A percentile compares a stretch with the other conserved stretches of the same genome.
phyloP scores from a whole-genome alignment of 1,140 invertebrate species.

The Oreohelix idahoensis region DNA sequence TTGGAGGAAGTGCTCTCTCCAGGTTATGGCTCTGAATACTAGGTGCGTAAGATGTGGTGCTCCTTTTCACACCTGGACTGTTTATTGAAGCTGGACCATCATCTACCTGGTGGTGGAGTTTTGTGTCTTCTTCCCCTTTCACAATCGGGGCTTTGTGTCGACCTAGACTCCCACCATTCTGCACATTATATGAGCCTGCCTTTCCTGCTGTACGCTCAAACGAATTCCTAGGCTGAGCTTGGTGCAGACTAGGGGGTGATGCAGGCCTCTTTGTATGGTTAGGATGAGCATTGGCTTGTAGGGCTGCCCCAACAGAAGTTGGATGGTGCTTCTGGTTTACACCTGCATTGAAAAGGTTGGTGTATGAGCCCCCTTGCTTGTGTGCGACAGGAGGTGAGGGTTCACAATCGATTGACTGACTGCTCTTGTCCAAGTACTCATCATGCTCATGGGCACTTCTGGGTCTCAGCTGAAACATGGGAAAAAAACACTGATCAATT shows the following conservation, averaged over 20 bases:
- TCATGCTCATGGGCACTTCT: constrained; percentile 51
- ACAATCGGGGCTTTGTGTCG: constrained; percentile 58
- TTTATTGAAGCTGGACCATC: constrained; percentile 40
- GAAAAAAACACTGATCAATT: too few species aligned
- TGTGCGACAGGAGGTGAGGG: constrained; percentile 85
- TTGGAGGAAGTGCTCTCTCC: constrained; percentile 28
- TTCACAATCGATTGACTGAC: constrained; percentile 86
- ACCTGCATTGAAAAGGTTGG: constrained; percentile 86
- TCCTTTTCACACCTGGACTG: constrained; percentile 55
- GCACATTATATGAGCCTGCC: constrained; percentile 21
- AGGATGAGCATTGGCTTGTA: constrained; percentile 47
- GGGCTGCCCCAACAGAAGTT: constrained; percentile 46
- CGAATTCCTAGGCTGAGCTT: constrained; percentile 40
- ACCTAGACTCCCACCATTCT: constrained; percentile 30
- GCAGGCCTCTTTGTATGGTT: constrained; percentile 42
- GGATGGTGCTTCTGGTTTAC: constrained; percentile 43
- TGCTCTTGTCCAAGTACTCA: constrained; percentile 59
- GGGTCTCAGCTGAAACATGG: constrained; percentile 54
- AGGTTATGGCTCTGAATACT: not conserved
- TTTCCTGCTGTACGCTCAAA: constrained; percentile 31
- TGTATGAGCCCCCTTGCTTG: constrained; percentile 86
- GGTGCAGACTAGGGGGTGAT: constrained; percentile 32
- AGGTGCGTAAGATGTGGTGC: not conserved
- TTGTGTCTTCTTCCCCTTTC: constrained; percentile 55
- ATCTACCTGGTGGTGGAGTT: constrained; percentile 24